phyloP scores from a whole-genome alignment of 1,140 invertebrate genomes.

The Archivesica marissinica region DNA sequence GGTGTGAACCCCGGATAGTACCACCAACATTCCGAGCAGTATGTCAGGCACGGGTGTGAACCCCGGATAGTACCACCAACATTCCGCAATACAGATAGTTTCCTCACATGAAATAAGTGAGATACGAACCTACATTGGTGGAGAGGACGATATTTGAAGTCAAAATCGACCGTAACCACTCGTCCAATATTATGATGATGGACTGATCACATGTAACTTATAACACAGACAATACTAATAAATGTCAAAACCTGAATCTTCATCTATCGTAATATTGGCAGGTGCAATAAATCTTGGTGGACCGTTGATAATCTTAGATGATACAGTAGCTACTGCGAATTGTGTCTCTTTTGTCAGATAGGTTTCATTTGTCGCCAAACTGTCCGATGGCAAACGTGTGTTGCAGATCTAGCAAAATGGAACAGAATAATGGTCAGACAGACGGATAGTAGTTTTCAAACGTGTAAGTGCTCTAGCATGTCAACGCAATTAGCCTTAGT shows the following conservation, averaged over 20 bases:
- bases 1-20: too few species aligned
- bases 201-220: background rate
- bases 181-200: background rate
- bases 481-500: too few species aligned
- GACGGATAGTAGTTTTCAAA: background rate
- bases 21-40: too few species aligned
- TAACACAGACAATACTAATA: background rate
- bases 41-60: background rate
- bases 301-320: slow-evolving; percentile 1
- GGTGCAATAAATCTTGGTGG: background rate
- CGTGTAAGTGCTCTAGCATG: background rate
- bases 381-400: background rate
- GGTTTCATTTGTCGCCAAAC: background rate
- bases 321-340: slow-evolving; percentile 12
- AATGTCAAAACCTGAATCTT: slow-evolving; percentile 24
- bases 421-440: background rate
- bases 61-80: background rate
- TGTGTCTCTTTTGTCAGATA: slow-evolving; percentile 15
- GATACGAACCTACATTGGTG: too few species aligned
- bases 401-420: slow-evolving; percentile 23
- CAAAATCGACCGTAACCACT: too few species aligned
- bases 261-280: background rate
- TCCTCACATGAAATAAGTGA: too few species aligned
- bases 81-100: background rate
- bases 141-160: too few species aligned